Conservation (phyloP, 2,797 vertebrate species). For the Sebastes flavidus region DNA sequence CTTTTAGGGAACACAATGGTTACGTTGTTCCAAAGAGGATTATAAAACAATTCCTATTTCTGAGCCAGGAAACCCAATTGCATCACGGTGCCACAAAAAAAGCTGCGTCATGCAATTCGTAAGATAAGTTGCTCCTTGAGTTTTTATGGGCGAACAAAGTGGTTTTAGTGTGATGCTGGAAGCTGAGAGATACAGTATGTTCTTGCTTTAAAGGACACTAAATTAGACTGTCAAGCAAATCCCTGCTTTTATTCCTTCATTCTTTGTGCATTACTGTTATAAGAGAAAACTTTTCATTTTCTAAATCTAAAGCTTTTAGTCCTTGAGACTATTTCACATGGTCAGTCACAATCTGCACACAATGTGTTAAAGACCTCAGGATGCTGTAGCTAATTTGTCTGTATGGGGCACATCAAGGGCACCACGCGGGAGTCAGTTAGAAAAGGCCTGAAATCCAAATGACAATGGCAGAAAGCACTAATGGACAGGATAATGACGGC, state of each 20-base stretch:
- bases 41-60: constrained; percentile 66
- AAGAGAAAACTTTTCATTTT: neutral
- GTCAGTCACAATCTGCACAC: constrained; percentile 7
- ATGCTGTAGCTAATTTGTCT: constrained; percentile 39
- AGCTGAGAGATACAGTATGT: constrained; percentile 3
- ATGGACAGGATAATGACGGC: constrained; percentile 54
- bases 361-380: constrained; percentile 15
- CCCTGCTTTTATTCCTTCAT: neutral
- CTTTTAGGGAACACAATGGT: constrained; percentile 60
- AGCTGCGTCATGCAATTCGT: constrained; percentile 42
- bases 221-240: neutral
- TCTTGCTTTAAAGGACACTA: neutral
- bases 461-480: constrained; percentile 57
- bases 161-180: neutral
- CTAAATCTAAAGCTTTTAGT: neutral
- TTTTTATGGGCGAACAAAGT: constrained; percentile 4
- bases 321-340: neutral
- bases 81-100: constrained; percentile 35
- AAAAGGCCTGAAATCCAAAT: constrained; percentile 47
- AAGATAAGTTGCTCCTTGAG: constrained; percentile 17
- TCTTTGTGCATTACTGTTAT: neutral
- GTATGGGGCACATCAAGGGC: constrained; percentile 46
- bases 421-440: constrained; percentile 19
- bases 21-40: constrained; percentile 65
- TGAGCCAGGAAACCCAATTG: constrained; percentile 61